These are phyloP conservation scores for Tricholaema leucomelas DNA, from an alignment of 2,113 vertebrate species.

Conservation along the genomic window DNA sequence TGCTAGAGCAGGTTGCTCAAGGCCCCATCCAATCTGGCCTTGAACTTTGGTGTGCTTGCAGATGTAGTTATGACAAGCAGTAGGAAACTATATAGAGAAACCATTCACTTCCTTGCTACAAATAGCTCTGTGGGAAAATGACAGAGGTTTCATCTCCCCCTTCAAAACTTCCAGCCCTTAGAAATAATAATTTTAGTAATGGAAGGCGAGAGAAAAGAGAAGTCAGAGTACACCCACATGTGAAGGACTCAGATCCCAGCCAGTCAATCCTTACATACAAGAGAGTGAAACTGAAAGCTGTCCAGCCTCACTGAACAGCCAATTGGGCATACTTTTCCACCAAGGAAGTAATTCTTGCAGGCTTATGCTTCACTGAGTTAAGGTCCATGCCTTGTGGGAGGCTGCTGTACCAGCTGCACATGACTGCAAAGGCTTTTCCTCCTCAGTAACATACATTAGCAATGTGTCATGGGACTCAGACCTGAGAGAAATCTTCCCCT, in stretches of 20 bases:
- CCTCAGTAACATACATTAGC: not conserved
- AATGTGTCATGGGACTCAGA: not conserved
- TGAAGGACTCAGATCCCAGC: not conserved
- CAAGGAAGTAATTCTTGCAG: slow-evolving; percentile 13
- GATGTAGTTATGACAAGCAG: not conserved
- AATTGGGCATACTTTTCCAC: slow-evolving; percentile 19
- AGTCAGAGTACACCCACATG: not conserved
- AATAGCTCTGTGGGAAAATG: not conserved
- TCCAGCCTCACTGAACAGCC: not conserved
- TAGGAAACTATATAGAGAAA: not conserved
- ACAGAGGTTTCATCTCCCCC: not conserved
- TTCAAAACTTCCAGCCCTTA: not conserved
- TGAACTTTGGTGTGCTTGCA: not conserved
- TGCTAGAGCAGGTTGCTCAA: too few relatives aligned
- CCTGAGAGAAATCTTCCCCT: not conserved
- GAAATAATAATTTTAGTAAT: not conserved
- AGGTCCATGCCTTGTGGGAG: not conserved
- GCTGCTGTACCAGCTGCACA: not conserved
- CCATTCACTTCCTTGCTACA: not conserved
- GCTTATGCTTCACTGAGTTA: not conserved
- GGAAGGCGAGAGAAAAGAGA: not conserved
- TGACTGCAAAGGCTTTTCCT: not conserved
- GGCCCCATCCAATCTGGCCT: not conserved
- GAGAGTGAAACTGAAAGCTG: not conserved
- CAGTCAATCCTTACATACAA: not conserved